These are phyloP conservation scores for Hypercompe scribonia DNA, from an alignment of 2,888 invertebrate species.

Conservation along the genomic window DNA sequence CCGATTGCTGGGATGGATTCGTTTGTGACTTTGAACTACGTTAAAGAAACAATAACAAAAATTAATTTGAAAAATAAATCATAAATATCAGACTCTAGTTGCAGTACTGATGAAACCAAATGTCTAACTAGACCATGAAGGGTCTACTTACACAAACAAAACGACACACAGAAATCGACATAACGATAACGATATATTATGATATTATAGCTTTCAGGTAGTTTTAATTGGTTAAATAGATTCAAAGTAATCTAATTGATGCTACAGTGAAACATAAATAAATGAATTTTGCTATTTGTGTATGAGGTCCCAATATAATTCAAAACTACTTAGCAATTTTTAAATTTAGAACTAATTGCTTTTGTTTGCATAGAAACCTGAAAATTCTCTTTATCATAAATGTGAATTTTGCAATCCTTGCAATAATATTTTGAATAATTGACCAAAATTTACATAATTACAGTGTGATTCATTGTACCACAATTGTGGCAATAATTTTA, in stretches of 20 bases:
- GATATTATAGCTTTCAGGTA: background rate
- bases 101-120: no score
- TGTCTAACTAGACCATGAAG: background rate
- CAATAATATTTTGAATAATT: slow-evolving; percentile 17
- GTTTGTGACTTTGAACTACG: no score
- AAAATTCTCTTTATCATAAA: background rate
- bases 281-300: background rate
- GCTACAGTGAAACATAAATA: background rate
- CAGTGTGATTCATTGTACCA: slow-evolving; percentile 8
- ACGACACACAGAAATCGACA: background rate
- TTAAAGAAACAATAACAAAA: no score
- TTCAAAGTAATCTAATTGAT: background rate
- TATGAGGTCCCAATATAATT: background rate
- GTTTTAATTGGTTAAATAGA: background rate
- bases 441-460: slow-evolving; percentile 19
- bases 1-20: no score
- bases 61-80: no score
- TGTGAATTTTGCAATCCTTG: background rate
- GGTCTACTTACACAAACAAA: background rate
- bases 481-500: background rate
- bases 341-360: background rate
- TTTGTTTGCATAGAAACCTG: background rate
- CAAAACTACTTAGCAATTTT: background rate
- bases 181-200: background rate
- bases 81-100: no score